Evolutionary conservation across 2,113 vertebrate genomes (phyloP), one percentile per base, ranked within the genome.

Genomic region (Opisthocomus hoazin): DNA sequence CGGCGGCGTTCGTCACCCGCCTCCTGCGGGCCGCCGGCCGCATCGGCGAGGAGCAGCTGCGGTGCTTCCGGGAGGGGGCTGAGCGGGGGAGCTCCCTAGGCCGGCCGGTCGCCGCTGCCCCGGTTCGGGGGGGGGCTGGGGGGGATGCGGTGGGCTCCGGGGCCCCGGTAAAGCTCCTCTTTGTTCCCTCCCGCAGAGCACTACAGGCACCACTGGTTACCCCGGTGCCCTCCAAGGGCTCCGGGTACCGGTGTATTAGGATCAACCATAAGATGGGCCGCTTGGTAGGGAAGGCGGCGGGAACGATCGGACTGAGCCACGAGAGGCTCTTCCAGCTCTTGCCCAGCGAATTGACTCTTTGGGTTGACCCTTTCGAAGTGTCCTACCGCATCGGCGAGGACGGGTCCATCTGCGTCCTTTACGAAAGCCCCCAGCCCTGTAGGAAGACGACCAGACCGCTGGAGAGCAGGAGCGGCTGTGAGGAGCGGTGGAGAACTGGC

Each of bases 251-350:
- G 63, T 98, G 98, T 94, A 96, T 98, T 79, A 91, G 98, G 93
- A 98, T 98, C 97, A 98, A 98, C 95, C 98, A 98, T 94, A 97
- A 97, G 96, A 98, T 98, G 98, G 98, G 98, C 93, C 98, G 98
- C 32, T 94, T 98, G 96, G 96, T 98, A 89, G 98, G 97, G 22
- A 98, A 97, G 80, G 98, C 98, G 10, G 98, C 98, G 29, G 95
- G 77, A 58, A 96, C 93, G 73, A 98, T 98, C 18, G 98, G 98
- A 84, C 97, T 98, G 74, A 97, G 93, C 95, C 97, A 94, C 57
- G 95, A 98, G 87, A 97, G 95, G 78, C 98, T 98, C 61, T 98
- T 98, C 92, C 97, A 97, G 69, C 98, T 98, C 68, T 81, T 98
- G 15, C 98, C 98, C 70, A 98, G 98, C 21, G 98, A 98, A 91